phyloP scores from a whole-genome alignment of 1,140 invertebrate genomes.

The Solen grandis region DNA sequence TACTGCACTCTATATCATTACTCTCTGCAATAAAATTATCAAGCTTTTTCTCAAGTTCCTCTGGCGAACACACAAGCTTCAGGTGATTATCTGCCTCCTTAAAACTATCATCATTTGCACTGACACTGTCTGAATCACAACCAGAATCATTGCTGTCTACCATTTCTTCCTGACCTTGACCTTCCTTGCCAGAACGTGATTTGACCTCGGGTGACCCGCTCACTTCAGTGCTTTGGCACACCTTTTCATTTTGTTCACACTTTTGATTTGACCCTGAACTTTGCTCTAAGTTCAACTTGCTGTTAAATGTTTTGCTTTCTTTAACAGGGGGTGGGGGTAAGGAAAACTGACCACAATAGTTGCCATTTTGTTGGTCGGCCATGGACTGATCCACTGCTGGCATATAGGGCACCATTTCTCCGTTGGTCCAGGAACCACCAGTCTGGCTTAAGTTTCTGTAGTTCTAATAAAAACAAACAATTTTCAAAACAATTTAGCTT shows the following conservation, averaged over 20 bases:
- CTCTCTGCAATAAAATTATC: conserved; percentile 37
- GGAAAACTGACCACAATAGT: conserved; percentile 30
- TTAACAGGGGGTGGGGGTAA: conserved; percentile 27
- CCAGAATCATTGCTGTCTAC: conserved; percentile 51
- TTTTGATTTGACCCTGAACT: background rate
- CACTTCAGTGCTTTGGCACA: background rate
- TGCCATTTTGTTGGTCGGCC: conserved; percentile 31
- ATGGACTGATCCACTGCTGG: background rate
- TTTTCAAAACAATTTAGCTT: background rate
- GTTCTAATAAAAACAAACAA: conserved; percentile 45
- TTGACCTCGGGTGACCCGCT: background rate
- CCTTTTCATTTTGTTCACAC: background rate
- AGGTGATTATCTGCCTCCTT: conserved; percentile 26
- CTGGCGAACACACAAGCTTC: conserved; percentile 20
- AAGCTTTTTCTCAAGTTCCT: conserved; percentile 50
- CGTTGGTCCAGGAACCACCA: background rate
- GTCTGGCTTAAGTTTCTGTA: conserved; percentile 25
- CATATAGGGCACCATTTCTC: conserved; percentile 1
- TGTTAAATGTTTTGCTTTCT: no score
- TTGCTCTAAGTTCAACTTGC: no score
- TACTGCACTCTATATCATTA: conserved; percentile 9
- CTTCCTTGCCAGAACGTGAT: background rate
- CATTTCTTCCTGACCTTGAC: background rate
- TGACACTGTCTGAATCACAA: conserved; percentile 48
- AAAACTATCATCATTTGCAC: conserved; percentile 36